Conservation (phyloP, 2,113 vertebrate genomes). For the Ammodytes marinus region DNA sequence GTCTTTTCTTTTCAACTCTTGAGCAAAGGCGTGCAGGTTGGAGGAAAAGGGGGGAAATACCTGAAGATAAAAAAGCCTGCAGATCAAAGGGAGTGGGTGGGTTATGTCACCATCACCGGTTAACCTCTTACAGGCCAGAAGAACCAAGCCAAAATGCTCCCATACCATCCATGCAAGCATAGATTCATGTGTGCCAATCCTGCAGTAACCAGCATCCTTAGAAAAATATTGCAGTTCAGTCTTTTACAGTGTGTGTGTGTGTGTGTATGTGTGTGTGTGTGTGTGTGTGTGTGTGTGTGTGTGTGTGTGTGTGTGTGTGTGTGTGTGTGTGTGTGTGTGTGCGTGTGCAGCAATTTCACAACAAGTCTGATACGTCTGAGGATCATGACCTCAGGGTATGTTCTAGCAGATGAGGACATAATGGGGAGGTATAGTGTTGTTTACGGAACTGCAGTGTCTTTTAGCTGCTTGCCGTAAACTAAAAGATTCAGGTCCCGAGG, state of each 20-base stretch:
- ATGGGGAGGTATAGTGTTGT: slow-evolving; percentile 31
- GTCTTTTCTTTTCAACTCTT: neutral
- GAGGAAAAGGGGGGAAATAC: neutral
- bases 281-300: no score
- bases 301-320: neutral
- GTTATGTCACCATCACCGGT: neutral
- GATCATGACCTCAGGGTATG: slow-evolving; percentile 38
- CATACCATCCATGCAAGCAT: neutral
- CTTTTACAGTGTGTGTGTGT: neutral
- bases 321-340: no score
- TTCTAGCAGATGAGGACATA: slow-evolving; percentile 32
- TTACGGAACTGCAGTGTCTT: slow-evolving; percentile 49
- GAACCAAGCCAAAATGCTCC: neutral
- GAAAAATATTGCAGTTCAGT: neutral
- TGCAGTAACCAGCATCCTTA: neutral
- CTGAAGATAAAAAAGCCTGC: slow-evolving; percentile 3
- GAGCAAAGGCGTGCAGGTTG: neutral
- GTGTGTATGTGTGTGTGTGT: no score
- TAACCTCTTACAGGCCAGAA: neutral
- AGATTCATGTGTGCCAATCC: neutral
- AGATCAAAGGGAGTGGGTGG: slow-evolving; percentile 11
- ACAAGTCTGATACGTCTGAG: slow-evolving; percentile 6
- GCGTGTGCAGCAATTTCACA: neutral
- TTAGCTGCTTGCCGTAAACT: slow-evolving; percentile 44
- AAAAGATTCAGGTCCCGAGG: slow-evolving; percentile 45